A percentile compares a stretch with the other conserved stretches of the same genome.
These are phyloP conservation scores for Pontoporia blainvillei DNA, from an alignment of 2,113 vertebrate genomes.

Conservation along the genomic window DNA sequence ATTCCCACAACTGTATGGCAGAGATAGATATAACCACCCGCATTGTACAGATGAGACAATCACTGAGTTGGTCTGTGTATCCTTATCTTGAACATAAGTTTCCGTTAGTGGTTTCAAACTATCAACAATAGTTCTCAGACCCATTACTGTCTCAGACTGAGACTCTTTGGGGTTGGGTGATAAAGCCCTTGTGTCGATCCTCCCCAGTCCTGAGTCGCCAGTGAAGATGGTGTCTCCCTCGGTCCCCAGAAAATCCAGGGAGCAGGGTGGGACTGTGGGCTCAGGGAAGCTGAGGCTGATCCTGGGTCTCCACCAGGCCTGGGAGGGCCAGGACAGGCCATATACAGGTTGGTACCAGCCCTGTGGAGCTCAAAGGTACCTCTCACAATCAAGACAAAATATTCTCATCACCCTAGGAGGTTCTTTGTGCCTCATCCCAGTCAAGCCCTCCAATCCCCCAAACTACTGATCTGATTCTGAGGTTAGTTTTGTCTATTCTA, in stretches of 20 bases:
- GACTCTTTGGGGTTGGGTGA: not conserved
- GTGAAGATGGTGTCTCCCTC: not conserved
- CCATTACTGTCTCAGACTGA: not conserved
- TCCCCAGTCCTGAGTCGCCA: not conserved
- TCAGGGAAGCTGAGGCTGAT: not conserved
- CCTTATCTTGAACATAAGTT: slow-evolving; percentile 1
- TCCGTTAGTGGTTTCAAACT: not conserved
- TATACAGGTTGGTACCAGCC: not conserved
- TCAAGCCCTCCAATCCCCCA: not conserved
- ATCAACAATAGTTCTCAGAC: not conserved
- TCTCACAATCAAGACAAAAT: not conserved
- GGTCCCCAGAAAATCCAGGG: not conserved
- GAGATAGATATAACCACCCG: not conserved
- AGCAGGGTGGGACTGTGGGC: not conserved
- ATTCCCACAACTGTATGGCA: not conserved
- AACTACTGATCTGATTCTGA: not conserved
- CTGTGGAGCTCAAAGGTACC: not conserved
- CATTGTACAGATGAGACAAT: not conserved
- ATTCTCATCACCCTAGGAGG: not conserved
- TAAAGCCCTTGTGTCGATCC: not conserved
- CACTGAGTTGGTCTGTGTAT: not conserved
- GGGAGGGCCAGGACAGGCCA: not conserved
- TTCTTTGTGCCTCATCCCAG: not conserved
- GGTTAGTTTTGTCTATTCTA: not conserved
- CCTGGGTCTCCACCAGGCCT: not conserved